Evolutionary conservation across 1,140 invertebrate genomes (phyloP), one percentile per base, ranked within the genome.

Genomic region (Drosophila kikkawai): DNA sequence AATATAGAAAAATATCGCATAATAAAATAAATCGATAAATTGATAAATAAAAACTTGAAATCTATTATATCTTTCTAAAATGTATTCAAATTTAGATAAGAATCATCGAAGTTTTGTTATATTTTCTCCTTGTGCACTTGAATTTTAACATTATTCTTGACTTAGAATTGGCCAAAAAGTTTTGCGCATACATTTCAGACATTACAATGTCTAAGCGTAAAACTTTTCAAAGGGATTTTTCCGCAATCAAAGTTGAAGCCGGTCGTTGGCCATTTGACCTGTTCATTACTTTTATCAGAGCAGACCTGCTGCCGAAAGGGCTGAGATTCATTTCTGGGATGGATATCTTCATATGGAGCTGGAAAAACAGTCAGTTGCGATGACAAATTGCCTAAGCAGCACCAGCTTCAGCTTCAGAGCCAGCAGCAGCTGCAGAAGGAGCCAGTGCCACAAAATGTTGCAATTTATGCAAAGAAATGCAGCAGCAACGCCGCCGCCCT

Each of bases 381-480:
- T 88, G 84, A 88, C 84, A 88, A 88, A 88, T 88, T 88, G 84
- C 85, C 85, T 90, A 90, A 88, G 69, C 70, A 73, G 44, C 37
- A 19, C n/a, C 67, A 41, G 26, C 32, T n/a, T 7, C 61, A 44
- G 13, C 48, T 34, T 71, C 53, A 77, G 66, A 29, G 6, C 26
- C 8, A 48, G 22, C 22, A 26, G 45, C 45, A 80, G 73, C 47
- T 50, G 50, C 50, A 51, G 51, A 17, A 39, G 51, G 13, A 37
- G 51, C 51, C 75, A 63, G 67, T 81, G 69, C 76, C 66, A 71
- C 66, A 71, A 80, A 84, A 78, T 78, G 60, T 87, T 83, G 84
- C 84, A 88, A 87, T 88, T 88, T 88, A 88, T 88, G 84, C 84
- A 88, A 88, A 88, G 84, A 88, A 88, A 88, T 85, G 82, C 82